phyloP scores from a whole-genome alignment of 1,140 invertebrate species.

The Heliconius hermathena region DNA sequence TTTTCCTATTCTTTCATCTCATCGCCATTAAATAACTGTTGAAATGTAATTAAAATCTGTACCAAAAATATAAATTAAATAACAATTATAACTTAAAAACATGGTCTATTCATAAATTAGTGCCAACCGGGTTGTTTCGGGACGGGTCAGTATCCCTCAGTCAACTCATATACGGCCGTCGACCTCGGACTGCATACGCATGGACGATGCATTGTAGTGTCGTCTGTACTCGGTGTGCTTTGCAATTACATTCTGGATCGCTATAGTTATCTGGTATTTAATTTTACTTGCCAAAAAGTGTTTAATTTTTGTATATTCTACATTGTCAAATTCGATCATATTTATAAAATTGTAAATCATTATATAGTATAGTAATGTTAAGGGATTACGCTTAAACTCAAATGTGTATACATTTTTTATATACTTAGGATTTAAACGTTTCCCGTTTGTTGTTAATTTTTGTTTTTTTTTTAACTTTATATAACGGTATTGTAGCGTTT shows the following conservation, averaged over 20 bases:
- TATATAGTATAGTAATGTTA: too few species aligned
- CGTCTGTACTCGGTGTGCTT: slow-evolving; percentile 40
- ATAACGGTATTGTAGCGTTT: not conserved
- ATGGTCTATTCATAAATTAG: slow-evolving; percentile 1
- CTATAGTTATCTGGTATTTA: slow-evolving; percentile 20
- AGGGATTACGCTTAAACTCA: too few species aligned
- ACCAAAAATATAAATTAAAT: not conserved
- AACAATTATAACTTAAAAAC: not conserved
- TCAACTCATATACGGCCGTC: slow-evolving; percentile 59
- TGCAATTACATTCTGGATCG: slow-evolving; percentile 37
- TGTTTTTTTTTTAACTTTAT: not conserved
- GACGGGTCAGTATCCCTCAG: slow-evolving; percentile 69
- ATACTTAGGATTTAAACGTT: not conserved
- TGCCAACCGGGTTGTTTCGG: slow-evolving; percentile 45
- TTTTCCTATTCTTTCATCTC: not conserved
- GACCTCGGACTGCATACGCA: slow-evolving; percentile 61
- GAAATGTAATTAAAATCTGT: not conserved
- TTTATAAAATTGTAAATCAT: too few species aligned
- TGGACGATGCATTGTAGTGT: slow-evolving; percentile 69
- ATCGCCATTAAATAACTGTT: not conserved
- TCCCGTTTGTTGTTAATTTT: not conserved
- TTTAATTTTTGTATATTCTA: too few species aligned
- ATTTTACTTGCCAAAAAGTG: not conserved
- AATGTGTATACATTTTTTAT: too few species aligned
- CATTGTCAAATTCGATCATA: too few species aligned